Base-by-base conservation (phyloP, 2,888 invertebrate genomes). In the Dryococelus australis region DNA sequence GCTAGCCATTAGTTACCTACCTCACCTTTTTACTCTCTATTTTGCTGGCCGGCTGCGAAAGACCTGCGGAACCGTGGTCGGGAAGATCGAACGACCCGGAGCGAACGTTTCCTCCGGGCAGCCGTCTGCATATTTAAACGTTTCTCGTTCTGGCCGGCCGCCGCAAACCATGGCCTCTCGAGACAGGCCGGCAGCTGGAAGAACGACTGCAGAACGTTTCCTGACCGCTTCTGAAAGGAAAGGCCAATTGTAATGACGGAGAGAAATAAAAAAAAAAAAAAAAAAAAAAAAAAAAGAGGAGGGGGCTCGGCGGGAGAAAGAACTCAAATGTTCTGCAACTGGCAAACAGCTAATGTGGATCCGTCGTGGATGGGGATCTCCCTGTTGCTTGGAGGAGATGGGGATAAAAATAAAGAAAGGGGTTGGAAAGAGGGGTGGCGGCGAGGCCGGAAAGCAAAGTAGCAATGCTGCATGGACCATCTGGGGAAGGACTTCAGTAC, bases 311-410 rank as follows among this genome's bases (percentile, higher is more conserved):
- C 20, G 65, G 65, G 65, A 24, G 65, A 24, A 24, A 65, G n/a
- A 24, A n/a, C 12, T 65, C 65, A 65, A 65, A 65, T 65, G 65
- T 24, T 65, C 65, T 24, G 20, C 24, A 8, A 65, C 24, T 65
- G 65, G 65, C 65, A n/a, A 65, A 65, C 24, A 65, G 65, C 65
- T 65, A 65, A 65, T 65, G 20, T 65, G 65, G 65, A 65, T 65
- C n/a, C 65, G 65, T n/a, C 65, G 24, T 24, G 24, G n/a, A 65
- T 65, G 65, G 65, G 16, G 47, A 65, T 65, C 65, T 65, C 65
- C 65, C 24, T 24, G 65, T n/a, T n/a, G 65, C 16, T 65, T 8
- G 65, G 16, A 20, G n/a, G 65, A 20, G 65, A 65, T 9, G 8
- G n/a, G 65, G n/a, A 65, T 8, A 65, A 24, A 65, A 65, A 65